A percentile compares a stretch with the other conserved stretches of the same genome.
Evolutionary conservation across 2,113 vertebrate species (phyloP).

Genomic region (Sciurus niger): DNA sequence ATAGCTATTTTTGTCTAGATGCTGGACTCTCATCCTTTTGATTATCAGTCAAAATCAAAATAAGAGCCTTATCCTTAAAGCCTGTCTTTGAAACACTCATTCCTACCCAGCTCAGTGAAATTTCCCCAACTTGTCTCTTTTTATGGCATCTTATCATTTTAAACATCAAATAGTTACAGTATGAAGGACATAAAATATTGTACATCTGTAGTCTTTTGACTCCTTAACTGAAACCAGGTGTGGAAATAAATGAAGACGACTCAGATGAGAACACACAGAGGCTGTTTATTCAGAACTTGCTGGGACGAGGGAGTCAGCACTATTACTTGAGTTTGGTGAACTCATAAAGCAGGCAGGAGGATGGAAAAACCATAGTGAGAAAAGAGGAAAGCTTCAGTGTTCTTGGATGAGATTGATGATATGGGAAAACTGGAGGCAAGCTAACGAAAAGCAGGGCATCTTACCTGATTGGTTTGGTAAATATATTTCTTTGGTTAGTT

Average conservation of each 20-base stretch:
- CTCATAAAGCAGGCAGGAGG: background rate
- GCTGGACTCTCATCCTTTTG: background rate
- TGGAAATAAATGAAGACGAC: background rate
- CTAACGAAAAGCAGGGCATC: background rate
- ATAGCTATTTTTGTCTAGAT: background rate
- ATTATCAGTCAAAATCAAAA: conserved; percentile 18
- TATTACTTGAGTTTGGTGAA: background rate
- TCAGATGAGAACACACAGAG: background rate
- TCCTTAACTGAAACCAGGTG: conserved; percentile 31
- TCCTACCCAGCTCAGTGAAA: background rate
- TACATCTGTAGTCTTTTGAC: background rate
- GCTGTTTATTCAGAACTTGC: background rate
- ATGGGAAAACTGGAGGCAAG: background rate
- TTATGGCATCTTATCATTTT: background rate
- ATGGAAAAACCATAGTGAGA: background rate
- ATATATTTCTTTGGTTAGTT: background rate
- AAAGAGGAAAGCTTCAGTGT: background rate
- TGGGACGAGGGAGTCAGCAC: background rate
- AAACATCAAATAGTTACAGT: background rate
- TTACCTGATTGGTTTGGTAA: background rate
- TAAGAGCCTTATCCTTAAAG: background rate
- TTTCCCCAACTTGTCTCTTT: background rate
- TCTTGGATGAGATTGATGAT: background rate
- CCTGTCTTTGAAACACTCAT: conserved; percentile 2
- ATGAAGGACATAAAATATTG: background rate